These are phyloP conservation scores for Heteromurus nitidus DNA, from an alignment of 2,888 invertebrate genomes.

Conservation along the genomic window DNA sequence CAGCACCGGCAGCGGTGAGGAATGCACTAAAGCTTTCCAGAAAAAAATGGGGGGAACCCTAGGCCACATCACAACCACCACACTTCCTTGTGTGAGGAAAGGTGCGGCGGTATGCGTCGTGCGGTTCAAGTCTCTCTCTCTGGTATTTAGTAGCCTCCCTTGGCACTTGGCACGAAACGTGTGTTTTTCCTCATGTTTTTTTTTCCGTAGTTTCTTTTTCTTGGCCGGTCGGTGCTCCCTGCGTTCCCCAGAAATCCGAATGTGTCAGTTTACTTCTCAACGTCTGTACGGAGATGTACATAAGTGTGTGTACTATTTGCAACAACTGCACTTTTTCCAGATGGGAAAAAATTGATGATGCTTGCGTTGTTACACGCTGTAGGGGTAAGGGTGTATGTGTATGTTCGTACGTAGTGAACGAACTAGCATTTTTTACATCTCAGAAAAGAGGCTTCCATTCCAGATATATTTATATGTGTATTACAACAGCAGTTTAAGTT, in stretches of 20 bases:
- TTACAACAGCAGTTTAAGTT: slow-evolving; percentile 52
- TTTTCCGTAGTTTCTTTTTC: slow-evolving; percentile 2
- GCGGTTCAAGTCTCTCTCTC: slow-evolving; percentile 1
- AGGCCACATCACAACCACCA: not conserved
- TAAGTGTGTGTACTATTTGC: slow-evolving; percentile 9
- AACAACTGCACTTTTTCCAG: slow-evolving; percentile 51
- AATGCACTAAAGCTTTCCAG: not conserved
- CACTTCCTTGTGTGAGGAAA: not conserved
- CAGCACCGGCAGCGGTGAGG: no score
- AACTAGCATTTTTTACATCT: no score
- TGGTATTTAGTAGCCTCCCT: slow-evolving; percentile 45
- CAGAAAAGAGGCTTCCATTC: no score
- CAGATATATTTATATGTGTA: slow-evolving; percentile 24
- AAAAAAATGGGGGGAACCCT: no score
- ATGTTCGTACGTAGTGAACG: no score
- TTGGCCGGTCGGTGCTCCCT: slow-evolving; percentile 16
- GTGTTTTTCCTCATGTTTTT: slow-evolving; percentile 50
- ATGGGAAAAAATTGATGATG: slow-evolving; percentile 36
- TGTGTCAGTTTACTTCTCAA: not conserved
- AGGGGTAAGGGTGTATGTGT: no score
- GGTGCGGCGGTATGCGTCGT: slow-evolving; percentile 23
- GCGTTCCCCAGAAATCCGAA: not conserved
- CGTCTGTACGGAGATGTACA: not conserved
- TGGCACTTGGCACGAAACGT: slow-evolving; percentile 59
- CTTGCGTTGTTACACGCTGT: no score